Evolutionary conservation across 2,797 vertebrate species (phyloP), one percentile per base, ranked within the genome.

Genomic region (Thunnus albacares): DNA sequence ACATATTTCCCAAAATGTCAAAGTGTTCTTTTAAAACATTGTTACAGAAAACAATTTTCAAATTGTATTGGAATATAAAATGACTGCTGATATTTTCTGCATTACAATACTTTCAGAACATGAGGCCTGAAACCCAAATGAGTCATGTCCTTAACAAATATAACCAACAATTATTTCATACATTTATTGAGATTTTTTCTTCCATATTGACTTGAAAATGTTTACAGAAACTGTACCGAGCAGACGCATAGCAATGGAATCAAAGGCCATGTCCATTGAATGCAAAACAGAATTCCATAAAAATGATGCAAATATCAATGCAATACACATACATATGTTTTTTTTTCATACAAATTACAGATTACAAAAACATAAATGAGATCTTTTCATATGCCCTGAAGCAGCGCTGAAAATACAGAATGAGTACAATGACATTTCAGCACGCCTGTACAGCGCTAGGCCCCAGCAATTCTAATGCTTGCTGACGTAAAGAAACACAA

Each of bases 321-420:
- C 87, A 90, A 83, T 94, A 93, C 92, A 95, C 91, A 85, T 87
- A 91, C 87, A 83, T 80, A 41, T 61, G 35, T 69, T 61, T 83
- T 88, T 88, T 90, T 90, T 69, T 90, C 89, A 91, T 95, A 96
- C 93, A 96, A 96, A 96, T 94, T 91, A 95, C 93, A 94, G 87
- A 87, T 93, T 95, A 93, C 90, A 94, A 95, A 94, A 95, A 94
- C 88, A 91, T 92, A 94, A 93, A 93, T 85, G 82, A 92, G 87
- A 92, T 81, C 49, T 92, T 90, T 91, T 72, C 18, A 72, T 88
- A 78, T 84, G 87, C 86, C 89, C 89, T 87, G 90, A 90, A 93
- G 92, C 90, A 71, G 85, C 79, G 79, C 89, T 88, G 89, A 91
- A 90, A 89, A 78, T 67, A 92, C 87, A 92, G 72, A 87, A 85